Evolutionary conservation across 1,140 invertebrate species (phyloP).

Genomic region (Hormaphis cornu): DNA sequence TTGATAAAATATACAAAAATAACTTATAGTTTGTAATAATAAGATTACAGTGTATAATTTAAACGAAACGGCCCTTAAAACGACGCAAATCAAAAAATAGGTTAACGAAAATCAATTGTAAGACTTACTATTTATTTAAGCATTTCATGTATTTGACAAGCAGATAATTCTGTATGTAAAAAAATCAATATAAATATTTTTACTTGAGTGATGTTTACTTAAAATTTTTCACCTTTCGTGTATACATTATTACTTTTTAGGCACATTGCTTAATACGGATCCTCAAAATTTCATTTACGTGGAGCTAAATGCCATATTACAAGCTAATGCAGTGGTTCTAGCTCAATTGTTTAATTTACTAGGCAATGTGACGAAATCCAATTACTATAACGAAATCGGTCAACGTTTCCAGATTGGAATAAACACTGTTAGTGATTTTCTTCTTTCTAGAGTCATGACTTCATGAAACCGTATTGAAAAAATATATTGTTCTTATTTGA

Average conservation of each 20-base stretch:
- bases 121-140: no score
- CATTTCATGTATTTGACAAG: no score
- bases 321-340: slow-evolving; percentile 52
- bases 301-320: slow-evolving; percentile 76
- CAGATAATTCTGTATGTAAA: no score
- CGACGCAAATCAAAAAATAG: no score
- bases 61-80: no score
- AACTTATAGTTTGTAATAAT: background rate
- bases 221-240: no score
- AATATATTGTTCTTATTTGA: background rate
- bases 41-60: no score
- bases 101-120: no score
- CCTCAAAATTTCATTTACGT: slow-evolving; percentile 67
- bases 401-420: slow-evolving; percentile 44
- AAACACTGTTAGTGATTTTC: slow-evolving; percentile 35
- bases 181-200: no score
- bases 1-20: background rate
- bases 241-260: slow-evolving; percentile 35
- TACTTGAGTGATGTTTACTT: no score
- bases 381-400: slow-evolving; percentile 45
- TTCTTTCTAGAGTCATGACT: slow-evolving; percentile 42
- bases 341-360: slow-evolving; percentile 46
- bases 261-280: slow-evolving; percentile 49
- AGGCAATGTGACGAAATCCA: slow-evolving; percentile 46
- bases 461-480: background rate